phyloP scores from a whole-genome alignment of 1,140 invertebrate species.

The Lordiphosa clarofinis region DNA sequence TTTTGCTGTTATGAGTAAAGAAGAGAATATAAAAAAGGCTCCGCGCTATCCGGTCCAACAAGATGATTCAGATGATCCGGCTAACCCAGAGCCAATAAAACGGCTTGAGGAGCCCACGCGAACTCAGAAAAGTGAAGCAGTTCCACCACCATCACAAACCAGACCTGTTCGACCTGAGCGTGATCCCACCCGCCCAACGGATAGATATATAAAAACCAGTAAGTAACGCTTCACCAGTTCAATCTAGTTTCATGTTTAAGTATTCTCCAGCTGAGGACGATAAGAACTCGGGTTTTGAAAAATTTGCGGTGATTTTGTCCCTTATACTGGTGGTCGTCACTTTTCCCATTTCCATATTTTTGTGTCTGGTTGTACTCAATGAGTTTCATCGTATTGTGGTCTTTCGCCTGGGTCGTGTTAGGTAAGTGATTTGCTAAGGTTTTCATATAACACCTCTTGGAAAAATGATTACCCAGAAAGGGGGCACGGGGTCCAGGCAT shows the following conservation, averaged over 20 bases:
- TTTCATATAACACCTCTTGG: conserved; percentile 43
- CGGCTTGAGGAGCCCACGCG: too few relatives aligned
- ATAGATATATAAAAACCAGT: conserved; percentile 33
- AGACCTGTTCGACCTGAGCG: too few relatives aligned
- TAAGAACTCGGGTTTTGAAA: conserved; percentile 80
- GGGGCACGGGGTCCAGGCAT: conserved; percentile 79
- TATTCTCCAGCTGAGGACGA: conserved; percentile 29
- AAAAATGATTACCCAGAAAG: conserved; percentile 4
- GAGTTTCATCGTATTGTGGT: conserved; percentile 93
- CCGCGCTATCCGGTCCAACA: too few relatives aligned
- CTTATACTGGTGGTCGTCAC: conserved; percentile 87
- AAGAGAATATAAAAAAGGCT: too few relatives aligned
- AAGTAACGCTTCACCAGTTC: not conserved
- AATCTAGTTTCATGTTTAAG: too few relatives aligned
- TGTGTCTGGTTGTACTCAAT: conserved; percentile 84
- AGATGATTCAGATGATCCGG: too few relatives aligned
- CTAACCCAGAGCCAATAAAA: too few relatives aligned
- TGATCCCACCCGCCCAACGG: too few relatives aligned
- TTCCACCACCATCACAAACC: too few relatives aligned
- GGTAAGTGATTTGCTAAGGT: conserved; percentile 67
- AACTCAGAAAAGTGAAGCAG: too few relatives aligned
- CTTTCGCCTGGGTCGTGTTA: conserved; percentile 89
- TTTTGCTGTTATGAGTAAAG: too few relatives aligned
- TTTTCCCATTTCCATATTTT: conserved; percentile 89
- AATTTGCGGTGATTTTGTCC: conserved; percentile 87